Conservation (phyloP, 2,888 invertebrate species). For the Drosophila sordidula region DNA sequence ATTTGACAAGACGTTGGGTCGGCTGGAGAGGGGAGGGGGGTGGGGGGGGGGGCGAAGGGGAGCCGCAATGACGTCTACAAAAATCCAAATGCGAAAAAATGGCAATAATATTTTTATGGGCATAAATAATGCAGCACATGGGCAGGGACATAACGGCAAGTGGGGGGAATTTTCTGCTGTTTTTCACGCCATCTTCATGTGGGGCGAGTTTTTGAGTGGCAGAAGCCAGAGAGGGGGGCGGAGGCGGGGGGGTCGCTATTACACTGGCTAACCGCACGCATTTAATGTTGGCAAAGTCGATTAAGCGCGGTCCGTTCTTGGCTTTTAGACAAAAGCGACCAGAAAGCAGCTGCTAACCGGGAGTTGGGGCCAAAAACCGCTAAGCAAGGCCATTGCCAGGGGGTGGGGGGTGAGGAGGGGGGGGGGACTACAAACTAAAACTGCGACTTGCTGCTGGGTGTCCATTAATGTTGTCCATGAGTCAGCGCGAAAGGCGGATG, state of each 20-base stretch:
- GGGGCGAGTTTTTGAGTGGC: slow-evolving; percentile 14
- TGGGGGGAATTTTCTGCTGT: slow-evolving; percentile 14
- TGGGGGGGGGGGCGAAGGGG: slow-evolving; percentile 1
- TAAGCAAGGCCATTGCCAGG: slow-evolving; percentile 26
- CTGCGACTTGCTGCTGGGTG: slow-evolving; percentile 15
- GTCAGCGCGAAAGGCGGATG: slow-evolving; percentile 44
- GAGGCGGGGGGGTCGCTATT: not conserved
- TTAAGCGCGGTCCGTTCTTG: slow-evolving; percentile 61
- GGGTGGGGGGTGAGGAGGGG: not conserved
- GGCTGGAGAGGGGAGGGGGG: not conserved
- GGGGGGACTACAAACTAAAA: slow-evolving; percentile 31
- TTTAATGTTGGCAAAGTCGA: slow-evolving; percentile 78
- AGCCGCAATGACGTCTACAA: slow-evolving; percentile 46
- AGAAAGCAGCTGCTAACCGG: slow-evolving; percentile 49
- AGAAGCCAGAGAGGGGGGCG: not conserved
- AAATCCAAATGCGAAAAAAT: slow-evolving; percentile 79
- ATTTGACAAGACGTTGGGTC: slow-evolving; percentile 69
- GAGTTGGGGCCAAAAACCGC: slow-evolving; percentile 8
- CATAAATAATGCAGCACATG: slow-evolving; percentile 70
- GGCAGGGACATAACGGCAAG: not conserved
- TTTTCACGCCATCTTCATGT: slow-evolving; percentile 77
- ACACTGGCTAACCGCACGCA: slow-evolving; percentile 69
- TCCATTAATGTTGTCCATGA: slow-evolving; percentile 59
- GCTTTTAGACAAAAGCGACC: slow-evolving; percentile 39
- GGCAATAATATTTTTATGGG: slow-evolving; percentile 79